A percentile compares a stretch with the other conserved stretches of the same genome.
Conservation (phyloP, 1,140 invertebrate species). For the Drosophila insularis region DNA sequence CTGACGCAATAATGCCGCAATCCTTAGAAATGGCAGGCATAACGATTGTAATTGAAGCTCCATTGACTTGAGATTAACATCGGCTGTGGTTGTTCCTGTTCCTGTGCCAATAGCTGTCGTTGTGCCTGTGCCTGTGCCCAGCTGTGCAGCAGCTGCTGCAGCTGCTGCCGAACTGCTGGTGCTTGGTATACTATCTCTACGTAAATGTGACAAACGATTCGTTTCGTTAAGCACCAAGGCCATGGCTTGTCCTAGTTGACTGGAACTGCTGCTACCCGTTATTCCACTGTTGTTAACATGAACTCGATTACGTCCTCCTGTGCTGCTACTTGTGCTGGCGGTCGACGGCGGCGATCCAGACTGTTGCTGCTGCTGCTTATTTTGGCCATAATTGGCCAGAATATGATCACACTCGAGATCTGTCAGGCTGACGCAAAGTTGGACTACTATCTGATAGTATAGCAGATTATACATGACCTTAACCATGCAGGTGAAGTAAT, state of each 20-base stretch:
- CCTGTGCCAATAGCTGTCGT: background rate
- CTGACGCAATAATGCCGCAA: constrained; percentile 91
- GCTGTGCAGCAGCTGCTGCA: background rate
- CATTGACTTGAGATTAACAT: constrained; percentile 82
- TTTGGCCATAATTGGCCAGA: constrained; percentile 53
- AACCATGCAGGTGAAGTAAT: constrained; percentile 93
- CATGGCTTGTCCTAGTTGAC: constrained; percentile 75
- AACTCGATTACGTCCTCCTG: background rate
- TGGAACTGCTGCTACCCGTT: constrained; percentile 23
- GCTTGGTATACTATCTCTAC: constrained; percentile 80
- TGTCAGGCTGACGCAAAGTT: constrained; percentile 85
- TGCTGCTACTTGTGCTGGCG: background rate
- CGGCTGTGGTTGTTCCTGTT: constrained; percentile 7
- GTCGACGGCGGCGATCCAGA: background rate
- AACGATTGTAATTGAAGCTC: constrained; percentile 88
- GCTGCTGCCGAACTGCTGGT: constrained; percentile 49
- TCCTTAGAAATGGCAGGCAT: constrained; percentile 92
- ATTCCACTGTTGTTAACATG: background rate
- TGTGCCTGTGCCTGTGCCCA: background rate
- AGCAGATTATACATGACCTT: constrained; percentile 93
- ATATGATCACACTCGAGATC: constrained; percentile 83
- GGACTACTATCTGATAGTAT: constrained; percentile 93
- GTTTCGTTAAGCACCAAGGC: constrained; percentile 72
- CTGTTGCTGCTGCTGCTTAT: background rate
- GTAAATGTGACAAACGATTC: constrained; percentile 65